Evolutionary conservation across 2,888 invertebrate genomes (phyloP).

Genomic region (Gortyna flavago): DNA sequence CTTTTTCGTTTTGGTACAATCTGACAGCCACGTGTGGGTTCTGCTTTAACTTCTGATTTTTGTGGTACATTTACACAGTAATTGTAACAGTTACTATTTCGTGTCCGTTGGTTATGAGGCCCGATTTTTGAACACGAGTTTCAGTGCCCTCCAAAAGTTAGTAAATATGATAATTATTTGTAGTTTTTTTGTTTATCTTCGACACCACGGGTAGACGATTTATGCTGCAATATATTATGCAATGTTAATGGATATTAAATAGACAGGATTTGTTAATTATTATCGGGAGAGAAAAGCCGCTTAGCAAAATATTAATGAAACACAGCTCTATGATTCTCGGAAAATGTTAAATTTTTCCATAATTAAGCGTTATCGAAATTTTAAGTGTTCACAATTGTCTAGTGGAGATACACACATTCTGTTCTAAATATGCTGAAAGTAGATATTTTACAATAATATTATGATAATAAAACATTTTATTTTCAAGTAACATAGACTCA

Average conservation of each 20-base stretch:
- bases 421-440: not conserved
- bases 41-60: not conserved
- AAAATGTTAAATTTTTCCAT: not conserved
- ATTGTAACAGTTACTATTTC: not conserved
- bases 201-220: not conserved
- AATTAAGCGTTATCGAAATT: not conserved
- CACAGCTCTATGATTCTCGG: not conserved
- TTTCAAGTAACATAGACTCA: too few relatives aligned
- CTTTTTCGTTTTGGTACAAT: conserved; percentile 13
- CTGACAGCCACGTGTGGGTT: conserved; percentile 3
- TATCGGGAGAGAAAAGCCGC: conserved; percentile 1
- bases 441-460: too few relatives aligned
- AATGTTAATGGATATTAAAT: too few relatives aligned
- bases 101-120: not conserved
- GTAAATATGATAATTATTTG: not conserved
- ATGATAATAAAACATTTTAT: too few relatives aligned
- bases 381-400: not conserved
- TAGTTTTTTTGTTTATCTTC: not conserved
- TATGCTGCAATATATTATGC: not conserved
- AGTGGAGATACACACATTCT: not conserved
- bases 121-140: not conserved
- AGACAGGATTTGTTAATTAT: not conserved
- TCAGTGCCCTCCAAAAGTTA: not conserved
- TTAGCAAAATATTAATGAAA: conserved; percentile 6
- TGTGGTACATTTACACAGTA: too few relatives aligned